phyloP scores from a whole-genome alignment of 2,888 invertebrate species.

The Opisthograptis luteolata region DNA sequence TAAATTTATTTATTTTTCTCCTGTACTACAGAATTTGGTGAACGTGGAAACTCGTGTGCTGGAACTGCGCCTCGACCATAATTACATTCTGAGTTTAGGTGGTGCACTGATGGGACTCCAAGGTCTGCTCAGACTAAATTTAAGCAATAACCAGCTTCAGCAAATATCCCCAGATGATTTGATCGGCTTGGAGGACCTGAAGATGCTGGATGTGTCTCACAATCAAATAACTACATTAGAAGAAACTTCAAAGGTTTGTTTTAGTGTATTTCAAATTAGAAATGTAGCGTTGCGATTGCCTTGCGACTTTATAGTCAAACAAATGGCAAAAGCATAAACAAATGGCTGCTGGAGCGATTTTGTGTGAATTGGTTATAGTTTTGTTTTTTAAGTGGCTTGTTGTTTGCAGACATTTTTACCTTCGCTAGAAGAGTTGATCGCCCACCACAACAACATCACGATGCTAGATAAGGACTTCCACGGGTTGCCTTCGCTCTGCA shows the following conservation, averaged over 20 bases:
- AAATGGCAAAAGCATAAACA: too few species aligned
- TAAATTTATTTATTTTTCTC: too few species aligned
- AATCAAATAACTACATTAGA: constrained; percentile 91
- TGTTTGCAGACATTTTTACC: constrained; percentile 90
- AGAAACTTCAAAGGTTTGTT: constrained; percentile 91
- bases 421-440: constrained; percentile 89
- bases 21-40: constrained; percentile 86
- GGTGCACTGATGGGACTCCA: constrained; percentile 90
- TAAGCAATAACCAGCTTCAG: constrained; percentile 90
- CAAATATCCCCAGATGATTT: constrained; percentile 91
- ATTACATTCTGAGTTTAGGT: constrained; percentile 87
- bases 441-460: constrained; percentile 90
- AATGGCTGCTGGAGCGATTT: constrained; percentile 11
- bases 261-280: constrained; percentile 31
- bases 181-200: constrained; percentile 89
- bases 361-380: neutral
- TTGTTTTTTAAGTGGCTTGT: constrained; percentile 12
- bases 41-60: constrained; percentile 89
- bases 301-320: constrained; percentile 39
- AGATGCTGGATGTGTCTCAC: constrained; percentile 90
- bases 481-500: constrained; percentile 91
- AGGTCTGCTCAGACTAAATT: constrained; percentile 88
- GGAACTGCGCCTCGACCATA: constrained; percentile 90
- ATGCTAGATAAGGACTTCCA: constrained; percentile 92
- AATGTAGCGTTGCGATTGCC: constrained; percentile 28